Base-by-base conservation (phyloP, 2,888 invertebrate species). In the Pterostichus madidus region DNA sequence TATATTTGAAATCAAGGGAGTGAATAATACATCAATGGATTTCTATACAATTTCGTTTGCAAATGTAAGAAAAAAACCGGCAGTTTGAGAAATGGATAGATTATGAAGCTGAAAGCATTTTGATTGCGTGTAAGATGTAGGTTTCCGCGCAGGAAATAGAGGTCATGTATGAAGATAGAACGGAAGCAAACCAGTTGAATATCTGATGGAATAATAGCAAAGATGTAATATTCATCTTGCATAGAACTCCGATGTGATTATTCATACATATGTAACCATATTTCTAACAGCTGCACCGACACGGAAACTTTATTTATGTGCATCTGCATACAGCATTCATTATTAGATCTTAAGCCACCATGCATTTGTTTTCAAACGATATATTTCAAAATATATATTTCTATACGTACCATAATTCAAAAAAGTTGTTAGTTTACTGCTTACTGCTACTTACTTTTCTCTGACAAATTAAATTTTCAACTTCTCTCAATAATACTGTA, bases 51-150 rank as follows among this genome's bases (percentile, higher is more conserved):
- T 32, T 46, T 46, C 13, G 31, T 7, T 64, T 32, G n/a, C 11
- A 7, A 44, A 71, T 71, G 71, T 39, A 71, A 24, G n/a, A 24
- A 24, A 71, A 71, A 71, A 44, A 17, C 71, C 44, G 71, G 24
- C 71, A 71, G 64, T 64, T 64, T 71, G 71, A 71, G 49, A 71
- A 71, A 71, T 71, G 71, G 71, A 24, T 71, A 71, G 71, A 71
- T 71, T 71, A 71, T 49, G 71, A 71, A 71, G 13, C 49, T 71
- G 71, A 71, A 71, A 71, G 71, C 71, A 71, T 71, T 71, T 71
- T 71, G 71, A 71, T 71, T 71, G 71, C 46, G 46, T 44, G 46
- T 17, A n/a, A 44, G 71, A 71, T 71, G 46, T 71, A 13, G 71
- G 71, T 49, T 46, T 24, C 17, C 44, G 13, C 11, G 44, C n/a